Evolutionary conservation across 92 coral and sea anemone species (phyloP), one percentile per base, ranked within the genome.

Genomic region (Pocillopora grandis): DNA sequence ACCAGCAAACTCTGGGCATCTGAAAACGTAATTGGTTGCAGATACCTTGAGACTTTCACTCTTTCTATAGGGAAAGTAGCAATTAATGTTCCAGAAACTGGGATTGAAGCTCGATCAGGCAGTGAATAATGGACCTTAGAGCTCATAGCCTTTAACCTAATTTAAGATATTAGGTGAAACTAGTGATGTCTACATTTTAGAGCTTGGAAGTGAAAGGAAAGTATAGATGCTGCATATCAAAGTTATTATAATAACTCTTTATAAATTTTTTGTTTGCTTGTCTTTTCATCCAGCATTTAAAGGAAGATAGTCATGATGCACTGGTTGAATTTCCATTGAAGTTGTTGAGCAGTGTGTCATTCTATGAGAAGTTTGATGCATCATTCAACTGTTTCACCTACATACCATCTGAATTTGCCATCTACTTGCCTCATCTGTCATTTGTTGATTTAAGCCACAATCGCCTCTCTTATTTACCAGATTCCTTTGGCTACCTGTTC

Each of bases 401-500:
- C 69, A 88, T 96, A 73, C 98, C 98, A 1, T 87, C 89, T 77
- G 98, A 96, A 71, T 93, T 96, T 75, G 89, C 98, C 21, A 82
- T 95, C 42, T 92, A 89, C 76, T 88, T 96, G 9, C 98, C 98
- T n/a, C 98, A 96, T 77, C 86, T 96, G 48, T 90, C 88, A 27
- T 88, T 87, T 85, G 66, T 96, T 71, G 98, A 96, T 76, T 73
- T 96, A 72, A 96, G 98, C 85, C 92, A 92, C 79, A 96, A 96
- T 87, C 79, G 87, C 36, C 87, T 96, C 35, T 12, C 88, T 37
- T 84, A 64, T 76, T 86, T 96, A 71, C 98, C 98, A 20, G 98
- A 96, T 52, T 94, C 98, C 67, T 94, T 96, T 90, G 96, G 98
- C 49, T 90, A 92, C 62, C 81, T 96, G 62, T 90, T 92, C 71